A percentile compares a stretch with the other conserved stretches of the same genome.
Evolutionary conservation across 92 coral and sea anemone genomes (phyloP).

Genomic region (Metridium senile): DNA sequence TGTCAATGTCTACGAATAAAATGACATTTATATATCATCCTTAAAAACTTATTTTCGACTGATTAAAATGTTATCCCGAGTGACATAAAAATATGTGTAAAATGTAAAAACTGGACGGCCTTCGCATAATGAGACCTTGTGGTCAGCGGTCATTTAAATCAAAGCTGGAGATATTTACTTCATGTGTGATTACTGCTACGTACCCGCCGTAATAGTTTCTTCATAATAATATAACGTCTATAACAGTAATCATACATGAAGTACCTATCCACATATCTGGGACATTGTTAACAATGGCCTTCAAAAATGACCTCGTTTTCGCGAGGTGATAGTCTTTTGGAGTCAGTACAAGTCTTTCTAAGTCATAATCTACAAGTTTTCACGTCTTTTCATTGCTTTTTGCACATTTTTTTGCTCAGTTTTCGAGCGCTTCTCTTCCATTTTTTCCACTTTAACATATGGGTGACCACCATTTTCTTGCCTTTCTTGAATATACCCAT

Average conservation of each 20-base stretch:
- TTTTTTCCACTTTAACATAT: constrained; percentile 31
- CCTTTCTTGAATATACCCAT: constrained; percentile 21
- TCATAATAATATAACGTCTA: not conserved
- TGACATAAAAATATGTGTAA: too few species aligned
- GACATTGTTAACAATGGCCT: too few species aligned
- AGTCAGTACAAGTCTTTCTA: not conserved
- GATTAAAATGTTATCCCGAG: too few species aligned
- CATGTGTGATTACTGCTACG: not conserved
- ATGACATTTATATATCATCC: too few species aligned
- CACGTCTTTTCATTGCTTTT: not conserved
- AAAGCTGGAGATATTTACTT: not conserved
- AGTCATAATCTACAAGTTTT: not conserved
- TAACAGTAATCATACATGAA: not conserved
- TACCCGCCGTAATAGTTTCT: not conserved
- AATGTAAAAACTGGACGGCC: too few species aligned
- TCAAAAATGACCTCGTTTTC: too few species aligned
- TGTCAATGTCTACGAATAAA: too few species aligned
- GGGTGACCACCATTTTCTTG: constrained; percentile 5
- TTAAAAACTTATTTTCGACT: too few species aligned
- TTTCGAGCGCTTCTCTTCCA: not conserved
- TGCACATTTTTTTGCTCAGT: constrained; percentile 1
- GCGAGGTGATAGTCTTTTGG: not conserved
- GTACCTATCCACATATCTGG: not conserved
- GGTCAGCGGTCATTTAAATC: not conserved
- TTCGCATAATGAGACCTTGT: too few species aligned